Conservation (phyloP, 1,140 invertebrate species). For the Asbolus verrucosus region DNA sequence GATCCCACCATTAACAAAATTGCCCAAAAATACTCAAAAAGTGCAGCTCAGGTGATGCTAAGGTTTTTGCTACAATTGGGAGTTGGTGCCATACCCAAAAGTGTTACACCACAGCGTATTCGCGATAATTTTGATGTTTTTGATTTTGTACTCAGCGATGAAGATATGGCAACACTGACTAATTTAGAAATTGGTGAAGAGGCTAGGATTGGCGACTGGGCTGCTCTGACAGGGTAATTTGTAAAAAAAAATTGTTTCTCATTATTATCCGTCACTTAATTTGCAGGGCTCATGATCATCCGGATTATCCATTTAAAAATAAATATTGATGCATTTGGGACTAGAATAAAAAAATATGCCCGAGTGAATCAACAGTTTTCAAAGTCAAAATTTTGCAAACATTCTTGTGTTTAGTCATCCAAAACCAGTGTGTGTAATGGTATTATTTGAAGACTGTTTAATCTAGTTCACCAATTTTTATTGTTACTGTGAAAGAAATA, state of each 20-base stretch:
- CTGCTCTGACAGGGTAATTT: too few relatives aligned
- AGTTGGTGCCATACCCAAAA: conserved; percentile 75
- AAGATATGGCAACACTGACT: conserved; percentile 63
- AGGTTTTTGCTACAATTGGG: conserved; percentile 70
- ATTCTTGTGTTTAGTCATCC: too few relatives aligned
- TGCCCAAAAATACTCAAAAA: conserved; percentile 70
- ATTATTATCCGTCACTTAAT: too few relatives aligned
- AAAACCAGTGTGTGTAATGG: too few relatives aligned
- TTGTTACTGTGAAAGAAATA: too few relatives aligned
- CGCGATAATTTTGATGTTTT: conserved; percentile 71
- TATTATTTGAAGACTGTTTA: too few relatives aligned
- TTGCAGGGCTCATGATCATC: neutral
- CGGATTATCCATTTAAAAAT: neutral
- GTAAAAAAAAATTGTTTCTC: too few relatives aligned
- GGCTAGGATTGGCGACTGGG: conserved; percentile 8
- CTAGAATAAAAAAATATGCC: too few relatives aligned
- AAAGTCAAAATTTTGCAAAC: too few relatives aligned
- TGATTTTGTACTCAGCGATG: conserved; percentile 62
- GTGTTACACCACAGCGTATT: conserved; percentile 68
- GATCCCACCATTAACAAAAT: conserved; percentile 75
- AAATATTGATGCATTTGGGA: too few relatives aligned
- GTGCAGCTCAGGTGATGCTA: conserved; percentile 74
- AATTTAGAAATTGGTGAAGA: conserved; percentile 48
- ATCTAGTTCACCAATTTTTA: too few relatives aligned
- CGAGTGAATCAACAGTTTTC: too few relatives aligned